Evolutionary conservation across 2,113 vertebrate genomes (phyloP).

Genomic region (Lophochroa leadbeateri): DNA sequence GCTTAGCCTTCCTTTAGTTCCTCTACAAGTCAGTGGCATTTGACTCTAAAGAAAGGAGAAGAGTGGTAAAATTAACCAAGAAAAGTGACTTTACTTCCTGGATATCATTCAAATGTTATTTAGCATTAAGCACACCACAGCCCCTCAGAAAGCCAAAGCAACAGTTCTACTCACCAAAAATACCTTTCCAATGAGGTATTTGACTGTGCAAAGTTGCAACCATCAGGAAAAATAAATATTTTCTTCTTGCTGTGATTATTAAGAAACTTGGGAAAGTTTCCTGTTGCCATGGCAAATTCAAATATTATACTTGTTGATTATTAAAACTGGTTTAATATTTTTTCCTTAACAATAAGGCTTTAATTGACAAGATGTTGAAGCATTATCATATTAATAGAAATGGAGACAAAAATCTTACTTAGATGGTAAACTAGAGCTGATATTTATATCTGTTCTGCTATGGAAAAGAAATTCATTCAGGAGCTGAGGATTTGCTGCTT

Average conservation of each 20-base stretch:
- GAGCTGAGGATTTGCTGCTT: not conserved
- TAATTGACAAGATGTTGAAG: not conserved
- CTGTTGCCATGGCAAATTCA: not conserved
- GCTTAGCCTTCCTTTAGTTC: not conserved
- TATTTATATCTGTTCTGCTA: not conserved
- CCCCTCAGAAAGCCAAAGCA: not conserved
- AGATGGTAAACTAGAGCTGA: not conserved
- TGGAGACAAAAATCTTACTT: not conserved
- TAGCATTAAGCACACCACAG: not conserved
- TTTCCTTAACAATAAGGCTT: not conserved
- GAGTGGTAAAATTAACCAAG: not conserved
- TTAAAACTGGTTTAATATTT: not conserved
- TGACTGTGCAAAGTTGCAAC: not conserved
- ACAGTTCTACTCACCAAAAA: not conserved
- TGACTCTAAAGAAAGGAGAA: not conserved
- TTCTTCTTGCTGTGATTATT: not conserved
- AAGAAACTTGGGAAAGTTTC: not conserved
- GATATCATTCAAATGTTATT: not conserved
- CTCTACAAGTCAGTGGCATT: not conserved
- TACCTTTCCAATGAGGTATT: not conserved
- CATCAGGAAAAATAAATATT: not conserved
- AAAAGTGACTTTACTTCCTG: not conserved
- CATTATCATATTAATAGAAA: not conserved
- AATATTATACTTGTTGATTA: not conserved
- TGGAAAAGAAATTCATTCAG: not conserved